These are phyloP conservation scores for Melipona quadrifasciata DNA, from an alignment of 1,140 invertebrate genomes.

Conservation along the genomic window DNA sequence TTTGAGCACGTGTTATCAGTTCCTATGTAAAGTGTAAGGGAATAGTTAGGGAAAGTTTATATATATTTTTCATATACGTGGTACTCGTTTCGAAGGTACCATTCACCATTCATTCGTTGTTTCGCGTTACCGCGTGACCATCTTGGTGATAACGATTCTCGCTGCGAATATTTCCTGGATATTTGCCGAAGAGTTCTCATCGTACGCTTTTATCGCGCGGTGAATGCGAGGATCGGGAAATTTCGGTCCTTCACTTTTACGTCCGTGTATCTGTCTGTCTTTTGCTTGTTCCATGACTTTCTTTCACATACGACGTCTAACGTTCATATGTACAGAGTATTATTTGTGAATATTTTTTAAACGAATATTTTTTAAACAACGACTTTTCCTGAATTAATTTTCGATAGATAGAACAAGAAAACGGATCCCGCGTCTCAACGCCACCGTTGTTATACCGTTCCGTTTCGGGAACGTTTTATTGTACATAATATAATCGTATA, in stretches of 20 bases:
- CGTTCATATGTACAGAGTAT: not conserved
- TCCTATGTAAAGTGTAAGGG: slow-evolving; percentile 71
- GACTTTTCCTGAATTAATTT: too few relatives aligned
- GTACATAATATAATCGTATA: slow-evolving; percentile 62
- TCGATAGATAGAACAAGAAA: not conserved
- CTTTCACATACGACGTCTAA: not conserved
- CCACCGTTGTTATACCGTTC: slow-evolving; percentile 74
- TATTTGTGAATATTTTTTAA: not conserved
- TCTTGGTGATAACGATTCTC: not conserved
- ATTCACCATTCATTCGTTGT: not conserved
- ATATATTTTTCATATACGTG: slow-evolving; percentile 52
- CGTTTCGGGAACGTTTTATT: slow-evolving; percentile 70
- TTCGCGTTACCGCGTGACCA: not conserved
- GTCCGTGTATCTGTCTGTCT: not conserved
- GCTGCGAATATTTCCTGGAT: not conserved
- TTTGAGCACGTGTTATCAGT: slow-evolving; percentile 75
- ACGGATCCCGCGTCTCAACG: slow-evolving; percentile 52
- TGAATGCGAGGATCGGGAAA: not conserved
- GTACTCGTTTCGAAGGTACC: not conserved
- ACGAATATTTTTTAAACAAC: not conserved
- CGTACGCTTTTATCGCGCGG: not conserved
- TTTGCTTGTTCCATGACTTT: slow-evolving; percentile 2
- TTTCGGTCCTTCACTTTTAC: not conserved
- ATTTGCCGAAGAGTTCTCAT: not conserved
- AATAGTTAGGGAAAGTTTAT: slow-evolving; percentile 58